Base-by-base conservation (phyloP, 1,140 invertebrate species). In the Spodoptera frugiperda region DNA sequence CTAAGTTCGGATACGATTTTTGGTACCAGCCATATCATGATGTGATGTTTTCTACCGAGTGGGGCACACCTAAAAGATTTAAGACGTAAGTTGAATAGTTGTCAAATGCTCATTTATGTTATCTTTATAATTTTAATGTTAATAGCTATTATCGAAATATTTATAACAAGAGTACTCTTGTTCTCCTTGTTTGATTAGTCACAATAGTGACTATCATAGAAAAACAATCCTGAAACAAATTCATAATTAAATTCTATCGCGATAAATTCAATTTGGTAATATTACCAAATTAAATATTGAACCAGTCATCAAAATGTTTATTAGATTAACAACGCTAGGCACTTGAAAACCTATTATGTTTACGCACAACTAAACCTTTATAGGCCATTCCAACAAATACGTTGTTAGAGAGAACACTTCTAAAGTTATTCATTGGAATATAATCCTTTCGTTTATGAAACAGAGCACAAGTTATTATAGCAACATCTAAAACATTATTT, bases 11-110 rank as follows among this genome's bases (percentile, higher is more conserved):
- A 12, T 98, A 98, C 82, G 97, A 98, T 84, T 98, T 98, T 92
- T 99, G 99, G 99, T 99, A 99, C 89, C 99, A 99, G 89, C 99
- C 99, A 0, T 96, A 98, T 81, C 97, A 97, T 83, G 97, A 99
- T 91, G 95, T 98, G 0, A 97, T 99, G 96, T 95, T 99, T 21
- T 96, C 98, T 0, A 96, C 96, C 0, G 98, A 99, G 95, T 99
- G 99, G 98, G 98, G 97, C 0, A 95, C 96, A 0, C 99, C 99
- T 2, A 97, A 96, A 72, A 94, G 96, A 46, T 99, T 98, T 86
- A 96, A 96, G 85, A 95, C 94, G 89, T 95, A 82, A 84, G 87
- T 82, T 53, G 12, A 49, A 1, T 46, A 55, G 2, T 67, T 65
- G n/a, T 53, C n/a, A 21, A 14, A 57, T 63, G 10, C n/a, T 75